Evolutionary conservation across 1,140 invertebrate species (phyloP), one percentile per base, ranked within the genome.

Genomic region (Melitaea cinxia): DNA sequence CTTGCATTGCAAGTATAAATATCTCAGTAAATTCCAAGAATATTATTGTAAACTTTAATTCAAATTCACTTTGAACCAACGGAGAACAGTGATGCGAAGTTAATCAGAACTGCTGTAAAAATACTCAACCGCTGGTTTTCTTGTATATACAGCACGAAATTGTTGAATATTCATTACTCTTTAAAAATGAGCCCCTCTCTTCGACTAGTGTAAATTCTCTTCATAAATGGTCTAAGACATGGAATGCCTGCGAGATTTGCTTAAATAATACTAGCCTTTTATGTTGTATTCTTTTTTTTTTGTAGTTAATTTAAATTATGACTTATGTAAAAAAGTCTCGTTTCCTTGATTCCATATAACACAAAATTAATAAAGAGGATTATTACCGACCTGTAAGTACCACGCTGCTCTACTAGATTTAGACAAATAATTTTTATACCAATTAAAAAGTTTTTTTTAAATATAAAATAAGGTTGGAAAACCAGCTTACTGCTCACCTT

Each of bases 31-130:
- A 55, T 63, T 55, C 23, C 42, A 56, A 55, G 45, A 49, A 52
- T 39, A 49, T 63, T 53, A 14, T 10, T 63, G 39, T 68, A 54
- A 53, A 45, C 53, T 50, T 61, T 60, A 56, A 73, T 74, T 79
- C 70, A 70, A 76, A 76, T 72, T 76, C 69, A 56, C 70, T 75
- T 66, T 73, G 77, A 74, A 75, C 66, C 79, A 77, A 78, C 72
- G 66, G 72, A 61, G 71, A 37, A 73, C 73, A 74, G 74, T 82
- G 52, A 57, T 60, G 58, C 42, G 26, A 62, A 61, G 42, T 45
- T 56, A 68, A 68, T 64, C 65, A 60, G 56, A 45, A 64, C 35
- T 42, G 28, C 47, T 26, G 47, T 33, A 61, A 72, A 65, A 45
- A 37, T 42, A 49, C n/a, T 30, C 50, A 47, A 45, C 28, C 30